These are phyloP conservation scores for Cerceris ruficornis DNA, from an alignment of 2,888 invertebrate genomes.

Conservation along the genomic window DNA sequence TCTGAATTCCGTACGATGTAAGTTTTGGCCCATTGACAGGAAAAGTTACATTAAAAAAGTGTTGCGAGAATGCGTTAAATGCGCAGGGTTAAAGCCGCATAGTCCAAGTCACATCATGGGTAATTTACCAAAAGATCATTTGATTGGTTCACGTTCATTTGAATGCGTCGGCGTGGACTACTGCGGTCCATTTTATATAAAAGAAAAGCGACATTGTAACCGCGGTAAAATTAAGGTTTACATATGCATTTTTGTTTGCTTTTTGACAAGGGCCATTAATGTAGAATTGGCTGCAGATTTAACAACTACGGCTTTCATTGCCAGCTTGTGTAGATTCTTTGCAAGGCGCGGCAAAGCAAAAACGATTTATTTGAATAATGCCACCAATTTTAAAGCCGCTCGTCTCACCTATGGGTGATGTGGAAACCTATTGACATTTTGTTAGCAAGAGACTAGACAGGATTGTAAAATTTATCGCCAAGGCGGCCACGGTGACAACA, in stretches of 20 bases:
- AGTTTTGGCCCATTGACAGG: constrained; percentile 2
- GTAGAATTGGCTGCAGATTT: not conserved
- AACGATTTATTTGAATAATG: not conserved
- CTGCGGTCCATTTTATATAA: not conserved
- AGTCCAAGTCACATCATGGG: not conserved
- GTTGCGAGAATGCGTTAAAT: not conserved
- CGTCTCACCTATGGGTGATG: too few relatives aligned
- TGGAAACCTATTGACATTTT: too few relatives aligned
- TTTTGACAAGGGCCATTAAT: not conserved
- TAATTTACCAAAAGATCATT: not conserved
- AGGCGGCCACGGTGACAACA: too few relatives aligned
- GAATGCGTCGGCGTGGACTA: not conserved
- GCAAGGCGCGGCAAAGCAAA: not conserved
- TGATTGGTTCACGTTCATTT: not conserved
- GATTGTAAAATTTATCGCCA: too few relatives aligned
- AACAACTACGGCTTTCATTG: not conserved
- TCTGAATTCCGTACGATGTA: not conserved
- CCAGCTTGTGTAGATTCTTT: not conserved
- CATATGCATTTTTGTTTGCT: not conserved
- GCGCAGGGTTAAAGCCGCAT: not conserved
- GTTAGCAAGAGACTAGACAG: too few relatives aligned
- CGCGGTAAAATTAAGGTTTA: not conserved
- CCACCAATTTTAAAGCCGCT: not conserved
- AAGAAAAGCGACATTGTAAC: not conserved
- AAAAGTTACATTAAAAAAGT: not conserved